Evolutionary conservation across 2,113 vertebrate species (phyloP).

Genomic region (Picathartes gymnocephalus): DNA sequence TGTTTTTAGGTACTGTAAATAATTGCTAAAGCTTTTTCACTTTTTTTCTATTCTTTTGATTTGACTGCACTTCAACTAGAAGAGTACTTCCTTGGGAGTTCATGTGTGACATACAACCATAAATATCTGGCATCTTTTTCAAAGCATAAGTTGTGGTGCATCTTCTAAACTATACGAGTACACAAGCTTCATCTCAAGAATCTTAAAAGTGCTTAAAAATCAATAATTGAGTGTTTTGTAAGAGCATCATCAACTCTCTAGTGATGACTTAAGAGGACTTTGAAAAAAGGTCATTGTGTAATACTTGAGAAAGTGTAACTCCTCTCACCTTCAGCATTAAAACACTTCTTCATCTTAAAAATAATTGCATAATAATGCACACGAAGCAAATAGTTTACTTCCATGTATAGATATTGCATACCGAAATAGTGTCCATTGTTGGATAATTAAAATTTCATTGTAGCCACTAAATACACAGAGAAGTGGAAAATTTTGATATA

Average conservation of each 20-base stretch:
- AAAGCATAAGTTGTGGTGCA: neutral
- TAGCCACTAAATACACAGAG: neutral
- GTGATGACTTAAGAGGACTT: constrained; percentile 56
- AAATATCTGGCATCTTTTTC: constrained; percentile 52
- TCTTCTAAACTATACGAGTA: constrained; percentile 27
- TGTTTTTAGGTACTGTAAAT: neutral
- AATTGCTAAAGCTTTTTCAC: constrained; percentile 2
- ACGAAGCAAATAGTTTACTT: constrained; percentile 1
- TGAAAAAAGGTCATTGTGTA: constrained; percentile 65
- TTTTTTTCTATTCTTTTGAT: constrained; percentile 35
- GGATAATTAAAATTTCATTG: neutral
- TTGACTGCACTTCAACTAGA: constrained; percentile 27
- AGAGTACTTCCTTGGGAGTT: constrained; percentile 34
- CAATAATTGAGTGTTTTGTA: constrained; percentile 61
- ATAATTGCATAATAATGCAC: constrained; percentile 40
- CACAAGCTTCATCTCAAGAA: constrained; percentile 50
- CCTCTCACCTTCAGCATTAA: constrained; percentile 50
- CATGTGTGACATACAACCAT: constrained; percentile 33
- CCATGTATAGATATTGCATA: neutral
- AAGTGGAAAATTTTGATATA: neutral
- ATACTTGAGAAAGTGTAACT: constrained; percentile 54
- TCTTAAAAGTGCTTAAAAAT: constrained; percentile 57
- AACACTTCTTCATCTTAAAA: constrained; percentile 16
- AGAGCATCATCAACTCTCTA: constrained; percentile 55
- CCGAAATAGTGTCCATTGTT: neutral